Evolutionary conservation across 2,797 vertebrate species (phyloP), one percentile per base, ranked within the genome.

Genomic region (Cuniculus paca): DNA sequence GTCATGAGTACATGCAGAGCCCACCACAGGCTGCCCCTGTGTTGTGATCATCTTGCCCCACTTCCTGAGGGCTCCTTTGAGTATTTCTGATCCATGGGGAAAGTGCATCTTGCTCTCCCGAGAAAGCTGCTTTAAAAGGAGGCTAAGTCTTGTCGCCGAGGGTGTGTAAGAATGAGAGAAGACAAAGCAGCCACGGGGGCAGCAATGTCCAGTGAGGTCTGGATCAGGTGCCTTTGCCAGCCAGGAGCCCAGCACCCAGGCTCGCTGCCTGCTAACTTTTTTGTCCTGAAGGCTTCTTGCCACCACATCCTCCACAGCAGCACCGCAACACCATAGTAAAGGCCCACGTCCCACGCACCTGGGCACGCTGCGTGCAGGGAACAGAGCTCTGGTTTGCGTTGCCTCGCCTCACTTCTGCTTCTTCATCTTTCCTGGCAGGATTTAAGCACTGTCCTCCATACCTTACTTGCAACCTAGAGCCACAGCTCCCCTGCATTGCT

Each of bases 121-220:
- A 31, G 61, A 75, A 95, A 91, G 42, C 17, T 24, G 1, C 63
- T 79, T 45, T 39, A 24, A 28, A 85, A 48, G 0, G 3, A 56
- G 4, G 42, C 36, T 20, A 19, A 14, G 1, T 26, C n/a, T 45
- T 70, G 2, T 42, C 13, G 5, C 80, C 1, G 4, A 91, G 16
- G 14, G 5, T 3, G 2, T 78, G n/a, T 48, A 14, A 63, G 34
- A 56, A 74, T 2, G 2, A 85, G 22, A 36, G 82, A 60, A 9
- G 2, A 26, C 0, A 0, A 4, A 0, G 1, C 0, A 4, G 16
- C 31, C 13, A 7, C 22, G 72, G 17, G 0, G 4, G 3, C 45
- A 61, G 16, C 52, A 50, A 48, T 28, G 31, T 10, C 50, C 5
- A 3, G 10, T 2, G 10, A 63, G 58, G 28, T 8, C 31, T 75